phyloP scores from a whole-genome alignment of 2,113 vertebrate genomes.

The Bubalus kerabau region DNA sequence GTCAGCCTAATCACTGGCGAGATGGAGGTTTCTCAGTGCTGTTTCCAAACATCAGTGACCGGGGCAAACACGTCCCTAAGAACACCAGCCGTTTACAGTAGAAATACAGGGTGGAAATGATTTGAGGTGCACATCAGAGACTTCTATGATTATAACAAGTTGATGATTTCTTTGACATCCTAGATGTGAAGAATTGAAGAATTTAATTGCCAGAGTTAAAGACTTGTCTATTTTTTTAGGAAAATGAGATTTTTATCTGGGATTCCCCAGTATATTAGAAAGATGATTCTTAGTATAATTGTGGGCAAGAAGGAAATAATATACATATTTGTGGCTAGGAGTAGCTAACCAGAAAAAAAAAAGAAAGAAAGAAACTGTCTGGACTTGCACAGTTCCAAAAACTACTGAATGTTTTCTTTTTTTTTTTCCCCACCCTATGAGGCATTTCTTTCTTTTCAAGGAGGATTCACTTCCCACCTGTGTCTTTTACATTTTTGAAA shows the following conservation, averaged over 20 bases:
- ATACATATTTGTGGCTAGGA: slow-evolving; percentile 83
- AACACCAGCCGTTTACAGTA: background rate
- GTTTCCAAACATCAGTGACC: background rate
- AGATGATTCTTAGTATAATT: slow-evolving; percentile 79
- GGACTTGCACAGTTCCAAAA: slow-evolving; percentile 73
- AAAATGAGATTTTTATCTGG: slow-evolving; percentile 76
- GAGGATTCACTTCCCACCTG: slow-evolving; percentile 57
- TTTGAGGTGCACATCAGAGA: background rate
- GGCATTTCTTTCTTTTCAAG: slow-evolving; percentile 50
- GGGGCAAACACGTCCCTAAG: background rate
- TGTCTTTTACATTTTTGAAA: slow-evolving; percentile 1
- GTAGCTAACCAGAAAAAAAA: slow-evolving; percentile 70
- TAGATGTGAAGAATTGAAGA: slow-evolving; percentile 29
- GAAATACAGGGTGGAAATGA: background rate
- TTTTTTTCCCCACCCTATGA: slow-evolving; percentile 4
- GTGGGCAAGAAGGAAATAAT: slow-evolving; percentile 83
- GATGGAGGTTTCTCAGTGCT: background rate
- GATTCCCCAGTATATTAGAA: slow-evolving; percentile 78
- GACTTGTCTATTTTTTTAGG: slow-evolving; percentile 63
- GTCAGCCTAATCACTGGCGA: background rate
- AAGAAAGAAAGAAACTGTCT: slow-evolving; percentile 61
- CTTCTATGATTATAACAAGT: background rate
- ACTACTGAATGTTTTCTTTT: slow-evolving; percentile 58
- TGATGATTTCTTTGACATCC: slow-evolving; percentile 1
- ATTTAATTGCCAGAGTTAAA: slow-evolving; percentile 56